Evolutionary conservation across 2,797 vertebrate genomes (phyloP).

Genomic region (Enteromius trimaculatus): DNA sequence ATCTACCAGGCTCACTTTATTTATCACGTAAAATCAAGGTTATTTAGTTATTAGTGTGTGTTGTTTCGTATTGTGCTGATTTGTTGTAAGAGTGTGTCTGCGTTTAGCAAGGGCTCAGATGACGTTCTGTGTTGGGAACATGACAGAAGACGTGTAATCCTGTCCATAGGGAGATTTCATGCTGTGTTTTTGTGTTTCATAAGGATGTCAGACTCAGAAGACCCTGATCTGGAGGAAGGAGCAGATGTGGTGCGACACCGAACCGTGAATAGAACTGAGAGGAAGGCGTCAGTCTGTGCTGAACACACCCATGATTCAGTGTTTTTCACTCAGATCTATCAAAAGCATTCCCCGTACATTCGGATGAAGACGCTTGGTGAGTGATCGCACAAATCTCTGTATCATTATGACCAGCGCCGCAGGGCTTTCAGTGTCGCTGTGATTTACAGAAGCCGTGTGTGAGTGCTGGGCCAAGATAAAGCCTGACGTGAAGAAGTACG

Average conservation of each 20-base stretch:
- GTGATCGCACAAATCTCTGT: background rate
- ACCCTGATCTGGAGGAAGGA: slow-evolving; percentile 53
- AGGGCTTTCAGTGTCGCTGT: background rate
- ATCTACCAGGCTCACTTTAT: too few relatives aligned
- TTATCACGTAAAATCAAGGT: too few relatives aligned
- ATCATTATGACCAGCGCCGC: background rate
- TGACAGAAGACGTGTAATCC: background rate
- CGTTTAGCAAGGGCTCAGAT: background rate
- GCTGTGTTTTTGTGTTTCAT: background rate
- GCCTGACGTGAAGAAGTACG: slow-evolving; percentile 31
- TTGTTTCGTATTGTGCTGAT: background rate
- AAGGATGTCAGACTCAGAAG: slow-evolving; percentile 55
- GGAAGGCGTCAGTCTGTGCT: background rate
- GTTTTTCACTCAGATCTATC: slow-evolving; percentile 40
- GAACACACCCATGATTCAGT: background rate
- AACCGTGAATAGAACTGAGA: slow-evolving; percentile 35
- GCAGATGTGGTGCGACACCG: background rate
- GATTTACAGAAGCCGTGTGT: slow-evolving; percentile 54
- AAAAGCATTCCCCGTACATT: slow-evolving; percentile 19
- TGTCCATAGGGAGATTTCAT: background rate
- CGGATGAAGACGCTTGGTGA: slow-evolving; percentile 52
- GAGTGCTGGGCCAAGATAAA: slow-evolving; percentile 67
- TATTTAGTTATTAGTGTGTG: background rate
- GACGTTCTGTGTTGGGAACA: background rate
- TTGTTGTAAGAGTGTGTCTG: background rate